These are phyloP conservation scores for Chamaea fasciata DNA, from an alignment of 2,113 vertebrate species.

Conservation along the genomic window DNA sequence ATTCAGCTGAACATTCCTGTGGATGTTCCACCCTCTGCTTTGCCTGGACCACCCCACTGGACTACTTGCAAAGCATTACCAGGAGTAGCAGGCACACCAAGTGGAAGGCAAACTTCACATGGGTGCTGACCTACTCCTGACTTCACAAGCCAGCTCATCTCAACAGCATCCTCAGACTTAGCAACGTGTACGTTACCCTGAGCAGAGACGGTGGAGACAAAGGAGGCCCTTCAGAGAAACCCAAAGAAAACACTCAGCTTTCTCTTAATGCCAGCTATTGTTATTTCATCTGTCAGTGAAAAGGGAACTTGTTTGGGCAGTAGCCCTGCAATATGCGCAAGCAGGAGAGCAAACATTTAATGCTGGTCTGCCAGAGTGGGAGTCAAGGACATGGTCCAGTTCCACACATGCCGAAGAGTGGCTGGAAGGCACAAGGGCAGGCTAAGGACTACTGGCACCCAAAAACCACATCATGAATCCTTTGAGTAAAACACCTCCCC, in stretches of 20 bases:
- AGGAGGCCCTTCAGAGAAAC: constrained; percentile 5
- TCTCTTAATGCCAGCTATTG: constrained; percentile 1
- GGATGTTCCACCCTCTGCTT: not conserved
- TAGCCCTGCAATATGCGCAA: not conserved
- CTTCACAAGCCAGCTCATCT: not conserved
- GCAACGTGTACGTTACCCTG: not conserved
- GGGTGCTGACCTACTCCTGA: not conserved
- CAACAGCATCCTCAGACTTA: not conserved
- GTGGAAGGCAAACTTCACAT: not conserved
- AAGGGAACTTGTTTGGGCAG: constrained; percentile 13
- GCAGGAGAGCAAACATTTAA: not conserved
- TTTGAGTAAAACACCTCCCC: not conserved
- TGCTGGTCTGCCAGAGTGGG: rapidly evolving
- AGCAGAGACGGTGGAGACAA: not conserved
- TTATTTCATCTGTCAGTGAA: constrained; percentile 30
- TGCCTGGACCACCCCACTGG: not conserved
- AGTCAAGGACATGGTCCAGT: not conserved
- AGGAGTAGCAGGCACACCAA: not conserved
- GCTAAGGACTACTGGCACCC: not conserved
- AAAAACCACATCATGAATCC: not conserved
- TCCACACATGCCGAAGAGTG: not conserved
- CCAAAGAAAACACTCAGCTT: not conserved
- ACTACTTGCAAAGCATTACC: not conserved
- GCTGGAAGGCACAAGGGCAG: not conserved
- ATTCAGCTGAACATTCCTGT: too few species aligned